Evolutionary conservation across 2,888 invertebrate genomes (phyloP).

Genomic region (Macrosiphum euphorbiae): DNA sequence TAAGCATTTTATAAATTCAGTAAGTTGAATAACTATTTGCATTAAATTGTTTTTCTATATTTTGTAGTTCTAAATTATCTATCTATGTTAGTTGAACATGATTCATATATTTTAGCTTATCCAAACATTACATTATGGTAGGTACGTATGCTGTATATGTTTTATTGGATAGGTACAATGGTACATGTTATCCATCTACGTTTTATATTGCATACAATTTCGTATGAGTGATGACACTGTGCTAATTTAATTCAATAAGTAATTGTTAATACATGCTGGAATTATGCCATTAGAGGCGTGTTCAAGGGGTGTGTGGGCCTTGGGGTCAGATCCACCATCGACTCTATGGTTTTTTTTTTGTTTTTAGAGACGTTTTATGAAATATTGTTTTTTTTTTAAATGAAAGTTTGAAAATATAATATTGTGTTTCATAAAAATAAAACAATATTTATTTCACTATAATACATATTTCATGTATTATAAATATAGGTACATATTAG

Average conservation of each 20-base stretch:
- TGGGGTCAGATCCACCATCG: not conserved
- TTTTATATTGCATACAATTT: not conserved
- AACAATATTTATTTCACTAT: not conserved
- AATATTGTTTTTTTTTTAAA: not conserved
- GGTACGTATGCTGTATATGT: not conserved
- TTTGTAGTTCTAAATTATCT: not conserved
- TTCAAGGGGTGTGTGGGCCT: not conserved
- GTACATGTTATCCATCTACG: not conserved
- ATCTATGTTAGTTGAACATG: not conserved
- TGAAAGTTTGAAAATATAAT: not conserved
- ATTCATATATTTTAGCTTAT: not conserved
- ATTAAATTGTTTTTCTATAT: not conserved
- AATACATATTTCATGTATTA: not conserved
- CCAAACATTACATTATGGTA: not conserved
- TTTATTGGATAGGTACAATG: not conserved
- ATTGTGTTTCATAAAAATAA: not conserved
- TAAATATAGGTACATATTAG: too few relatives aligned
- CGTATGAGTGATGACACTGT: not conserved
- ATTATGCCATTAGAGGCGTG: not conserved
- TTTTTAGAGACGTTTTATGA: not conserved
- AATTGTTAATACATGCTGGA: not conserved
- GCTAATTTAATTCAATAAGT: not conserved
- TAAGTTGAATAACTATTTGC: not conserved
- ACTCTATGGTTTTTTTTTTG: not conserved
- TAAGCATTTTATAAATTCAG: constrained; percentile 32